Percentiles rank a stretch among this genome's conserved stretches.
Evolutionary conservation across 2,797 vertebrate genomes (phyloP).

Genomic region (Oceanodroma leucorhoa): DNA sequence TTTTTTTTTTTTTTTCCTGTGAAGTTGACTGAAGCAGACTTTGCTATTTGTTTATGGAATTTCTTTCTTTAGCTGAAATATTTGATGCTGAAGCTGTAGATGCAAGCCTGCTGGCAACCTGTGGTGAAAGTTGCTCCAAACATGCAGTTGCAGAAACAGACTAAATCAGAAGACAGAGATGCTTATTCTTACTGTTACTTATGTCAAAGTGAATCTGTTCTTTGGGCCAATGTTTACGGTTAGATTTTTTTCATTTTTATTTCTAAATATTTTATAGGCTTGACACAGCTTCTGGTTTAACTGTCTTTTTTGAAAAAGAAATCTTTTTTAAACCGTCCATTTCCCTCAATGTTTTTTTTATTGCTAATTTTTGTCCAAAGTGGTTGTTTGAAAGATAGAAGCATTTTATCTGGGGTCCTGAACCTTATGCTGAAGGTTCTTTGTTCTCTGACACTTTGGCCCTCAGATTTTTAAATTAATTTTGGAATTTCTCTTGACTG

Average conservation of each 20-base stretch:
- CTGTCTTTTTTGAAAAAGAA: background rate
- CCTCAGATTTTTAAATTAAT: background rate
- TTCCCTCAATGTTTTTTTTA: background rate
- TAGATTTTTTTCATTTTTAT: background rate
- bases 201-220: background rate
- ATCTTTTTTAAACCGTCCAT: background rate
- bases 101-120: background rate
- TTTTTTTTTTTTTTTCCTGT: background rate
- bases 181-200: background rate
- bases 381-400: background rate
- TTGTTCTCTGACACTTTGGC: background rate
- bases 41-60: conserved; percentile 19
- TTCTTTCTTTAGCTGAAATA: conserved; percentile 15
- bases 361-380: background rate
- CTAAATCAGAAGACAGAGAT: background rate
- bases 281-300: background rate
- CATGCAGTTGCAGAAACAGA: background rate
- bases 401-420: background rate
- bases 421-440: background rate
- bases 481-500: background rate
- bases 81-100: conserved; percentile 17
- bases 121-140: background rate
- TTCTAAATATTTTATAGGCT: background rate
- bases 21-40: background rate
- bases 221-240: background rate